Conservation (phyloP, 2,888 invertebrate species). For the Hesperia comma region DNA sequence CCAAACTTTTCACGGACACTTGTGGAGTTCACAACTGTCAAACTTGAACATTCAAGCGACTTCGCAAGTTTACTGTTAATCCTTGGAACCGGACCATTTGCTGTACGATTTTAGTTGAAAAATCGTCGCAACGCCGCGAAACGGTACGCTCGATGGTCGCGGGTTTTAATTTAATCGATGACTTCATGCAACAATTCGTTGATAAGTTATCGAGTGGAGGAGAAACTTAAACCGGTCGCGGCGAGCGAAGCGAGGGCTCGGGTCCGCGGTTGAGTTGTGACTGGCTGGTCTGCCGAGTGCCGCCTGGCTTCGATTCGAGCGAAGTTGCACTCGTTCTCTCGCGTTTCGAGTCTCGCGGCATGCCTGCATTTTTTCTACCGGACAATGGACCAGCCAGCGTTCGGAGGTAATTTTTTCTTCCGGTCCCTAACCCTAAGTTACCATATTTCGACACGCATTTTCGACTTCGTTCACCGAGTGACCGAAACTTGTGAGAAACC, state of each 20-base stretch:
- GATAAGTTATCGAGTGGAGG: slow-evolving; percentile 75
- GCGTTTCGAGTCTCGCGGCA: slow-evolving; percentile 50
- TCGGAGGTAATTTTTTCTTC: slow-evolving; percentile 77
- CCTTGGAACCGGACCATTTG: slow-evolving; percentile 42
- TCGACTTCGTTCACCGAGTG: not conserved
- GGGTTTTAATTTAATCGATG: slow-evolving; percentile 76
- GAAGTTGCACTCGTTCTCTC: slow-evolving; percentile 38
- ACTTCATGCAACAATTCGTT: slow-evolving; percentile 78
- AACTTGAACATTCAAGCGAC: slow-evolving; percentile 56
- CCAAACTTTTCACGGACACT: slow-evolving; percentile 78
- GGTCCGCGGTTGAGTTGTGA: slow-evolving; percentile 62
- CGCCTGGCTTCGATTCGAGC: slow-evolving; percentile 31
- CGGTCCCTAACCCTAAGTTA: slow-evolving; percentile 42
- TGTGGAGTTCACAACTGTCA: slow-evolving; percentile 68
- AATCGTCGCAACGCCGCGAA: slow-evolving; percentile 37
- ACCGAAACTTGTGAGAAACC: not conserved
- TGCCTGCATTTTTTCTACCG: slow-evolving; percentile 73
- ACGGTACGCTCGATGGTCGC: slow-evolving; percentile 42
- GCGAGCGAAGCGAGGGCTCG: slow-evolving; percentile 58
- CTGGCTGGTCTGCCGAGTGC: too few species aligned
- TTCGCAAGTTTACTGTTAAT: slow-evolving; percentile 48
- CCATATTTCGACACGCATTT: slow-evolving; percentile 14
- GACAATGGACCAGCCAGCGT: slow-evolving; percentile 62
- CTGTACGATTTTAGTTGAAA: slow-evolving; percentile 29
- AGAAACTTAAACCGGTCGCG: slow-evolving; percentile 48